Evolutionary conservation across 2,888 invertebrate species (phyloP).

Genomic region (Synergus japonicus): DNA sequence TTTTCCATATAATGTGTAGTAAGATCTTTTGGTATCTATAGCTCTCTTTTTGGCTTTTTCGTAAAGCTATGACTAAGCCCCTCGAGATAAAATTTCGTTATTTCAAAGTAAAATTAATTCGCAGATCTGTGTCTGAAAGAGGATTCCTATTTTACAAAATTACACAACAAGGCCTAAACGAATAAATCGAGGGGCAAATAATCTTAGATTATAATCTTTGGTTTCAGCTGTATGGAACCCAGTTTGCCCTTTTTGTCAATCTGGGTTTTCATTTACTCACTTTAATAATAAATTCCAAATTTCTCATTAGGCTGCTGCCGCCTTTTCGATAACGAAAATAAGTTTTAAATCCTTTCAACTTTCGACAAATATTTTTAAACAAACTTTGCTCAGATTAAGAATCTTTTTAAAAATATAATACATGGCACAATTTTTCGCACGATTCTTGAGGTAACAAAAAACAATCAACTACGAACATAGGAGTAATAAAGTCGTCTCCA

Average conservation of each 20-base stretch:
- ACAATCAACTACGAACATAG: conserved; percentile 17
- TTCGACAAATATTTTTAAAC: background rate
- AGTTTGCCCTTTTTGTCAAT: conserved; percentile 53
- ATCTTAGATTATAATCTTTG: conserved; percentile 74
- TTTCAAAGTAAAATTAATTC: conserved; percentile 4
- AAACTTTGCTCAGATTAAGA: background rate
- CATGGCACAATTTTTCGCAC: conserved; percentile 34
- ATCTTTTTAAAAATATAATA: conserved; percentile 23
- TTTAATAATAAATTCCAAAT: background rate
- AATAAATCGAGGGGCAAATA: conserved; percentile 63
- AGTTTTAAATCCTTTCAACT: background rate
- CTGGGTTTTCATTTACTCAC: conserved; percentile 24
- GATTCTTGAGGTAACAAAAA: conserved; percentile 32
- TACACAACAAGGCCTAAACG: conserved; percentile 8
- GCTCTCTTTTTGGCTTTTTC: conserved; percentile 64
- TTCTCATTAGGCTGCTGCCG: background rate
- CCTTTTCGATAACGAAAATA: background rate
- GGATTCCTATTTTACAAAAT: background rate
- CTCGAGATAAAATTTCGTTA: conserved; percentile 48
- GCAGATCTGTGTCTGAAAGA: conserved; percentile 43
- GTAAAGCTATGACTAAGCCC: conserved; percentile 66
- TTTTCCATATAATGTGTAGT: conserved; percentile 40
- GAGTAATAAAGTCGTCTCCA: conserved; percentile 48
- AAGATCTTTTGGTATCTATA: conserved; percentile 61
- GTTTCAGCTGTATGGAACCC: conserved; percentile 75